Evolutionary conservation across 2,888 invertebrate genomes (phyloP).

Genomic region (Pseudococcus longispinus): DNA sequence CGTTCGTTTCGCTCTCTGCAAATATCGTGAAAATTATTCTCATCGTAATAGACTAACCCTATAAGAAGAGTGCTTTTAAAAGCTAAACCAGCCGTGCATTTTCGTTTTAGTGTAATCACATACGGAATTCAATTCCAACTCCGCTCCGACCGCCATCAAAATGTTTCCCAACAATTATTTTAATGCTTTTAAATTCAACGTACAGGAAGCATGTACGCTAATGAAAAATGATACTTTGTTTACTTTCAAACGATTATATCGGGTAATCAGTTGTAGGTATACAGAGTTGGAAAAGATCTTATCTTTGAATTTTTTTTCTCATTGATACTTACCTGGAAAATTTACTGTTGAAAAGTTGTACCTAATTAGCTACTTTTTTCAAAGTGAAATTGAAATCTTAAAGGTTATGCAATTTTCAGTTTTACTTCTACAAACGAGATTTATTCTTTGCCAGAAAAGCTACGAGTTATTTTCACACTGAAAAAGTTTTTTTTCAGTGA

Average conservation of each 20-base stretch:
- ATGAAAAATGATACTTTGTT: neutral
- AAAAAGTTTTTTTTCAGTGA: neutral
- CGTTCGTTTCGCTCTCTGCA: neutral
- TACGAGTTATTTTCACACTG: neutral
- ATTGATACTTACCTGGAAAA: neutral
- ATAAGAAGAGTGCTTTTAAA: neutral
- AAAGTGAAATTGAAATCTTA: neutral
- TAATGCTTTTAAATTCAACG: neutral
- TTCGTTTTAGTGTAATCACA: neutral
- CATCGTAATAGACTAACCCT: neutral
- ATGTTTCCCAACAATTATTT: neutral
- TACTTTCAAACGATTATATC: neutral
- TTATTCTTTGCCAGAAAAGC: neutral
- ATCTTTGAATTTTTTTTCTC: neutral
- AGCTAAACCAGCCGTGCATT: neutral
- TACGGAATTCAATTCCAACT: neutral
- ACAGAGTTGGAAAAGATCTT: neutral
- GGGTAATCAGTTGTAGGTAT: neutral
- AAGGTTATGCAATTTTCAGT: neutral
- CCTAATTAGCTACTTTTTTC: neutral
- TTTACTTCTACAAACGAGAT: neutral
- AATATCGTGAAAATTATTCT: slow-evolving; percentile 3
- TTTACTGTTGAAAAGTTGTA: neutral
- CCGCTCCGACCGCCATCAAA: neutral
- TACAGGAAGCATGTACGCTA: neutral